phyloP scores from a whole-genome alignment of 2,888 invertebrate genomes.

The Caenorhabditis sp. region DNA sequence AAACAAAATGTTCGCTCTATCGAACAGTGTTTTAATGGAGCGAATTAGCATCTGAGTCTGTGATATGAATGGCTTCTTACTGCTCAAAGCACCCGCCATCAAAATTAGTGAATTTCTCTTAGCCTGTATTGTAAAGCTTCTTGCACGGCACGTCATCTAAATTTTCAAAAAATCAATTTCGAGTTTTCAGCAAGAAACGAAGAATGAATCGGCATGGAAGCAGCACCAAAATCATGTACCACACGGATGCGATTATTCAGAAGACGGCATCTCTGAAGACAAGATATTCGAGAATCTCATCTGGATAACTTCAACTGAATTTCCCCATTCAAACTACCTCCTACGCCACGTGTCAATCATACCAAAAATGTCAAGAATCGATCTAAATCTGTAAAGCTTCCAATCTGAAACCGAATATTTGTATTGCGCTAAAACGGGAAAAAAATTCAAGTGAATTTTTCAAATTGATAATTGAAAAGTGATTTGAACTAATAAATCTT shows the following conservation, averaged over 20 bases:
- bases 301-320: conserved; percentile 19
- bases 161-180: neutral
- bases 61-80: neutral
- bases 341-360: conserved; percentile 32
- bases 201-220: conserved; percentile 46
- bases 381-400: conserved; percentile 17
- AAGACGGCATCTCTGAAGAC: conserved; percentile 46
- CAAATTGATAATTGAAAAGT: neutral
- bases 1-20: neutral
- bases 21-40: neutral
- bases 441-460: neutral
- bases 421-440: conserved; percentile 28
- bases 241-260: conserved; percentile 36
- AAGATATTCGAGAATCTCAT: conserved; percentile 52
- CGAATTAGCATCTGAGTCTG: neutral
- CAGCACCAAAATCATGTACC: conserved; percentile 52
- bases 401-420: neutral
- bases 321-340: neutral
- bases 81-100: neutral
- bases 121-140: neutral
- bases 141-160: neutral
- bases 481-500: conserved; percentile 27
- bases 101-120: neutral
- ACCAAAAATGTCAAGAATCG: conserved; percentile 25
- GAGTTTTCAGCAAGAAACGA: conserved; percentile 43